Evolutionary conservation across 2,797 vertebrate species (phyloP).

Genomic region (Selene dorsalis): DNA sequence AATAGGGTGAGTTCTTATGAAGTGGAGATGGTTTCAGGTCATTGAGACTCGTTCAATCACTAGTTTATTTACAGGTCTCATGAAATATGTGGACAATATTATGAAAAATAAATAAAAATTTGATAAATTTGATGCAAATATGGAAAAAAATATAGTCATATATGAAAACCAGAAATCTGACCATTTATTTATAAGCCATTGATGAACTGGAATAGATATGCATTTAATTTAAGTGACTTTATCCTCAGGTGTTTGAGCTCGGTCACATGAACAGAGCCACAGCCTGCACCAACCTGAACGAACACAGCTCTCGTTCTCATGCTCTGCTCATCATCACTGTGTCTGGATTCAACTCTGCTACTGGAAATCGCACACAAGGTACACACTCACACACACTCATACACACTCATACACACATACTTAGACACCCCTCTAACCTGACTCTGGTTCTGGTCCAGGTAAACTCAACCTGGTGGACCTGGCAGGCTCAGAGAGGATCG

Average conservation of each 20-base stretch:
- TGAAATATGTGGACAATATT: too few relatives aligned
- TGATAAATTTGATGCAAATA: too few relatives aligned
- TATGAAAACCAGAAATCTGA: too few relatives aligned
- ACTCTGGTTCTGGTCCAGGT: slow-evolving; percentile 75
- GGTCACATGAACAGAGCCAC: slow-evolving; percentile 92
- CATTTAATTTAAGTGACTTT: too few relatives aligned
- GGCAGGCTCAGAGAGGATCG: slow-evolving; percentile 94
- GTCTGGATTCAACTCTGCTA: slow-evolving; percentile 88
- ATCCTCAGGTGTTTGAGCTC: slow-evolving; percentile 89
- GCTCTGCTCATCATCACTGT: slow-evolving; percentile 93
- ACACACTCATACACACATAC: neutral
- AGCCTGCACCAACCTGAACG: slow-evolving; percentile 94
- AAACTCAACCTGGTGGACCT: slow-evolving; percentile 97
- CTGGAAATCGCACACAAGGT: slow-evolving; percentile 91
- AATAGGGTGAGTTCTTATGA: slow-evolving; percentile 85
- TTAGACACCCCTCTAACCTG: too few relatives aligned
- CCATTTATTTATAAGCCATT: too few relatives aligned
- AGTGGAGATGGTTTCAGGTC: too few relatives aligned
- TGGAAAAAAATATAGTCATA: too few relatives aligned
- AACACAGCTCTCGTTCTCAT: slow-evolving; percentile 96
- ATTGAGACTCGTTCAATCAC: too few relatives aligned
- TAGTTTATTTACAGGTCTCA: too few relatives aligned
- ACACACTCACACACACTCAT: neutral
- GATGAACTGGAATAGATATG: too few relatives aligned
- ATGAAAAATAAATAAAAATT: too few relatives aligned